phyloP scores from a whole-genome alignment of 2,113 vertebrate genomes.

The Campylorhamphus procurvoides region DNA sequence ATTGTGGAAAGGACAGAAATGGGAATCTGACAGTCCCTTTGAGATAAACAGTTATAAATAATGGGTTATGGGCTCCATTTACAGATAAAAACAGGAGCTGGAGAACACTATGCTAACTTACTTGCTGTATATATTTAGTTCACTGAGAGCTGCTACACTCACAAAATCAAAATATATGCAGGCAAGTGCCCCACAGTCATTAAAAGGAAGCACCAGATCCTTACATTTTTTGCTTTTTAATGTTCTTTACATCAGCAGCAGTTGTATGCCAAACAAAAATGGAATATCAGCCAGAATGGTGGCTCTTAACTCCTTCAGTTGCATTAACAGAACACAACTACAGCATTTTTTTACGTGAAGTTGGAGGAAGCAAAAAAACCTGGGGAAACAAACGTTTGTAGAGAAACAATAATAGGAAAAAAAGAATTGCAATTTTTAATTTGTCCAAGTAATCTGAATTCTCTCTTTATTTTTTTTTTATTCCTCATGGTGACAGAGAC shows the following conservation, averaged over 20 bases:
- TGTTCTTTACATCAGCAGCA: not conserved
- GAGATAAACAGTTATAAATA: conserved; percentile 39
- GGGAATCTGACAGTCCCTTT: not conserved
- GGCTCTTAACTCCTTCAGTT: not conserved
- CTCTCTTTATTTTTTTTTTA: not conserved
- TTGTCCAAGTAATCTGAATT: not conserved
- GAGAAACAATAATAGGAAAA: not conserved
- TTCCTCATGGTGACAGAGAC: not conserved
- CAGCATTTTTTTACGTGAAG: not conserved
- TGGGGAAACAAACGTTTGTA: not conserved
- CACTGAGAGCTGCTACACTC: not conserved
- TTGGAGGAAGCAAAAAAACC: not conserved
- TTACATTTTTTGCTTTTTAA: not conserved
- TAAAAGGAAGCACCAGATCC: not conserved
- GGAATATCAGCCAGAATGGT: not conserved
- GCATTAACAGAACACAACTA: not conserved
- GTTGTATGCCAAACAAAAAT: not conserved
- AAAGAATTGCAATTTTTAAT: not conserved
- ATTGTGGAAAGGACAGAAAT: conserved; percentile 3
- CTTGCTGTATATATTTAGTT: not conserved
- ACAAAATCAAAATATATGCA: not conserved
- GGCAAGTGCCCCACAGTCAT: not conserved
- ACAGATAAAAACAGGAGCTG: conserved; percentile 18
- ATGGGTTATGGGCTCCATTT: not conserved
- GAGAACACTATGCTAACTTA: not conserved